Percentiles rank a stretch among this genome's conserved stretches.
Evolutionary conservation across 2,888 invertebrate species (phyloP).

Genomic region (Mesorhabditis belari): DNA sequence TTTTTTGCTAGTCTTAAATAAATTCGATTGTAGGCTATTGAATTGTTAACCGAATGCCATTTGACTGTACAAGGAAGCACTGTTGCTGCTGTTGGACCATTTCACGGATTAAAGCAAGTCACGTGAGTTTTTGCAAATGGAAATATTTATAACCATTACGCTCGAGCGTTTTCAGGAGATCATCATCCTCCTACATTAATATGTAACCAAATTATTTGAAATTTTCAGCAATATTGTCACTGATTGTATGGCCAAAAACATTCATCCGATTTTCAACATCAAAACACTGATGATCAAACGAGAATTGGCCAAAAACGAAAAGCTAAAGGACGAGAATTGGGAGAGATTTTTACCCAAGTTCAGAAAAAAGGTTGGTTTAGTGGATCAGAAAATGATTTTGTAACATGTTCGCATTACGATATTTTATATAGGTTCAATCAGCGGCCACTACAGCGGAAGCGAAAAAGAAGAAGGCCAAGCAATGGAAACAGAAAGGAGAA

Average conservation of each 20-base stretch:
- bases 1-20: neutral
- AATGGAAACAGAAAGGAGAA: constrained; percentile 78
- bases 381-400: neutral
- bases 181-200: neutral
- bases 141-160: neutral
- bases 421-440: constrained; percentile 36
- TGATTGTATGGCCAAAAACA: constrained; percentile 88
- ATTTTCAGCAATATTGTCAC: constrained; percentile 69
- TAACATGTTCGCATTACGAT: neutral
- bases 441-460: constrained; percentile 39
- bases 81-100: constrained; percentile 90
- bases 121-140: constrained; percentile 18
- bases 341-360: constrained; percentile 91
- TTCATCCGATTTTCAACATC: constrained; percentile 96
- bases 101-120: constrained; percentile 68
- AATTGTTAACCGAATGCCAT: constrained; percentile 89
- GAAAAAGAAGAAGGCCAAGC: constrained; percentile 55
- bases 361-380: constrained; percentile 70
- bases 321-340: constrained; percentile 87
- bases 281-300: constrained; percentile 88
- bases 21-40: constrained; percentile 65
- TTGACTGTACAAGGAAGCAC: constrained; percentile 82
- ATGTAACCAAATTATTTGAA: neutral
- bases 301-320: constrained; percentile 86
- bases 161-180: neutral